Evolutionary conservation across 2,797 vertebrate genomes (phyloP), one percentile per base, ranked within the genome.

Genomic region (Odontamblyopus lacepedii): DNA sequence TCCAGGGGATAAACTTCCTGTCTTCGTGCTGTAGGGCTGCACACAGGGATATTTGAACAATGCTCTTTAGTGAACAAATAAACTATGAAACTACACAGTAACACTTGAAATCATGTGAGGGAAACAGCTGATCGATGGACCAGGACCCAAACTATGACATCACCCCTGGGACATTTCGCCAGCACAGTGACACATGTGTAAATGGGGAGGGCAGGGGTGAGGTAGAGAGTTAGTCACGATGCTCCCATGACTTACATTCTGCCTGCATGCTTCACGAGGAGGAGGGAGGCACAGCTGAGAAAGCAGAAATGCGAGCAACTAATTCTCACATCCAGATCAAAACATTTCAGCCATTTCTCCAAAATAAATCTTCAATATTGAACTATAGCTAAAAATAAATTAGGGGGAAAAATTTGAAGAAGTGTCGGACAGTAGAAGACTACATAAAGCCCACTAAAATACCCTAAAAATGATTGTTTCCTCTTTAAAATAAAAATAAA

Each of bases 181-280:
- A 16, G 19, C 48, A 62, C 63, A 61, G 67, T 64, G 73, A 35
- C 51, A 51, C 32, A 6, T 70, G 55, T 50, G 27, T 44, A 57
- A 0, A 69, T 50, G 50, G 26, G 72, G 59, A 69, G 67, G 23
- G 32, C 62, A 69, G 69, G 57, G 50, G 30, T 56, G 78, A 74
- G 74, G 78, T 64, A 66, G 68, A 2, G 5, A 67, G 83, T 89
- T 86, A 89, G 87, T 89, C 89, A 89, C 38, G 65, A 83, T 83
- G 88, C 88, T 87, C 89, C 80, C 9, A 74, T 91, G 90, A 90
- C 88, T 90, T 87, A 79, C 72, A 87, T 91, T 90, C 86, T 90
- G 81, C 87, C 85, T 71, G 77, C 81, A 78, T 85, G 85, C 75
- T 77, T 88, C 87, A 86, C 77, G 77, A 78, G 79, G 70, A 38